phyloP scores from a whole-genome alignment of 1,140 invertebrate species.

The Steinernema khuongi region DNA sequence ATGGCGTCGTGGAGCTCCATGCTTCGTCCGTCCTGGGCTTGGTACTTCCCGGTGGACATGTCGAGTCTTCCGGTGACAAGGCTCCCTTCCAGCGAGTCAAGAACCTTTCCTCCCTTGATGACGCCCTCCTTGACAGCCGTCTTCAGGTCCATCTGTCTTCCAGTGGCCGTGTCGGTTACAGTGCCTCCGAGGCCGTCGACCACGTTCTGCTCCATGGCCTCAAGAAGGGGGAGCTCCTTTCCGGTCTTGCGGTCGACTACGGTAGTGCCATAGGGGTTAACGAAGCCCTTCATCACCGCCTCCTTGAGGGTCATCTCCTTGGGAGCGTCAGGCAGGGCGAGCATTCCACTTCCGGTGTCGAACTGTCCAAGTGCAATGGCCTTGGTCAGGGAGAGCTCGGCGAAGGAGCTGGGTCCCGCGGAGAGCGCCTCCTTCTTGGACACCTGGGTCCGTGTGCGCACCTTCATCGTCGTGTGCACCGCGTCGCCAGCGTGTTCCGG shows the following conservation, averaged over 20 bases:
- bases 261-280: slow-evolving; percentile 74
- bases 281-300: slow-evolving; percentile 72
- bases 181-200: slow-evolving; percentile 75
- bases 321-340: slow-evolving; percentile 73
- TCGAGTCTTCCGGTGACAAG: slow-evolving; percentile 81
- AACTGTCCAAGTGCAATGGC: slow-evolving; percentile 76
- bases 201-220: slow-evolving; percentile 74
- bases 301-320: slow-evolving; percentile 72
- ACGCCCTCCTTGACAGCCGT: slow-evolving; percentile 75
- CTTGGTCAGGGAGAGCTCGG: slow-evolving; percentile 67
- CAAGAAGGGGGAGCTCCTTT: slow-evolving; percentile 72
- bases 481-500: slow-evolving; percentile 65
- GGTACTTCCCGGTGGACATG: slow-evolving; percentile 70
- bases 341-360: slow-evolving; percentile 71
- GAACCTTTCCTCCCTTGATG: slow-evolving; percentile 73
- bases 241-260: slow-evolving; percentile 73
- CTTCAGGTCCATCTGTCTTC: slow-evolving; percentile 70
- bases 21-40: slow-evolving; percentile 72
- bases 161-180: slow-evolving; percentile 71
- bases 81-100: slow-evolving; percentile 76
- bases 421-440: slow-evolving; percentile 47
- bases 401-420: slow-evolving; percentile 14
- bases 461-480: slow-evolving; percentile 65
- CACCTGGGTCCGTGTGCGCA: slow-evolving; percentile 48
- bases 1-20: slow-evolving; percentile 71